phyloP scores from a whole-genome alignment of 2,797 vertebrate species.

The Rhinogobio ventralis region DNA sequence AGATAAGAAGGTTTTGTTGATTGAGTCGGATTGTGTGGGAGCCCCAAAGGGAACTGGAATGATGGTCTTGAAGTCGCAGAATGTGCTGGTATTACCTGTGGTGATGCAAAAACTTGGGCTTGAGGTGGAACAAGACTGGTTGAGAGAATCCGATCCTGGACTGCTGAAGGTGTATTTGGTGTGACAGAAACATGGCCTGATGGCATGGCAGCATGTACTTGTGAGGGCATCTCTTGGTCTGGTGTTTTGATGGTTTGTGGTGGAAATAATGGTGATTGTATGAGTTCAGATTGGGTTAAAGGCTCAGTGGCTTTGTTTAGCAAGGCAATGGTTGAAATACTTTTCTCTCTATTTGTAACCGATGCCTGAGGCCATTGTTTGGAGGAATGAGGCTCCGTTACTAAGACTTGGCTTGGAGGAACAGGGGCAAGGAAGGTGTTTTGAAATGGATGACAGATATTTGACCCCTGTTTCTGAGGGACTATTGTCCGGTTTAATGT shows the following conservation, averaged over 20 bases:
- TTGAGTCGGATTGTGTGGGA: slow-evolving; percentile 28
- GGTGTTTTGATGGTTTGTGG: slow-evolving; percentile 8
- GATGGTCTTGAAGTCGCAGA: slow-evolving; percentile 28
- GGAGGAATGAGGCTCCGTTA: slow-evolving; percentile 17
- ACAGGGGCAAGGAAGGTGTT: not conserved
- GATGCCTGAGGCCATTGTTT: slow-evolving; percentile 19
- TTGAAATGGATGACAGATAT: slow-evolving; percentile 20
- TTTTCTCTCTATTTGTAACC: slow-evolving; percentile 32
- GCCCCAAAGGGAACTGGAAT: slow-evolving; percentile 36
- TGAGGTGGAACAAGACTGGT: slow-evolving; percentile 11
- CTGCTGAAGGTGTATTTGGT: slow-evolving; percentile 12
- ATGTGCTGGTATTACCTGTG: slow-evolving; percentile 26
- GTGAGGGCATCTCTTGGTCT: slow-evolving; percentile 16
- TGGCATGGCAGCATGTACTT: slow-evolving; percentile 12
- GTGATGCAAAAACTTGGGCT: not conserved
- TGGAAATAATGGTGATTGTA: slow-evolving; percentile 17
- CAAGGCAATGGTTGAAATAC: not conserved
- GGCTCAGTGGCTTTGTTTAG: slow-evolving; percentile 13
- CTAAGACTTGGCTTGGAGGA: slow-evolving; percentile 16
- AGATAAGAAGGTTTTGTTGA: slow-evolving; percentile 37
- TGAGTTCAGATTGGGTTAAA: slow-evolving; percentile 10
- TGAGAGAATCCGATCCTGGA: slow-evolving; percentile 27
- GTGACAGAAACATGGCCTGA: slow-evolving; percentile 16
- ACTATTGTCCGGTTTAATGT: not conserved
- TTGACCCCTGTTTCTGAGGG: slow-evolving; percentile 24